Evolutionary conservation across 2,113 vertebrate genomes (phyloP), one percentile per base, ranked within the genome.

Genomic region (Nyctibius bracteatus): DNA sequence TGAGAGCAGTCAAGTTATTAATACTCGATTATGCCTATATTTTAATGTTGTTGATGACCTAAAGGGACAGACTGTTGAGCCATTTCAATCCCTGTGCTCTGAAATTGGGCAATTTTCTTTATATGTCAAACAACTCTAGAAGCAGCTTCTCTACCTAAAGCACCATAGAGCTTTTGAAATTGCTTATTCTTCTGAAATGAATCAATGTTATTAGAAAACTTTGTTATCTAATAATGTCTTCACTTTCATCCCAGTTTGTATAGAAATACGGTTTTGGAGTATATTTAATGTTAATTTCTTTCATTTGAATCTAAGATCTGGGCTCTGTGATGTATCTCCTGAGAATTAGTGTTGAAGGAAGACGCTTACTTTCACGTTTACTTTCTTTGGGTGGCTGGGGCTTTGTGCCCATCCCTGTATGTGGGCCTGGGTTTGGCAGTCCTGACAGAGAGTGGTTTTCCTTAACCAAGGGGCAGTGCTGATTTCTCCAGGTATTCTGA

Each of bases 351-450:
- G 12, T 47, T 75, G 57, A 47, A 75, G 30, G 51, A 92, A 37
- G 63, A 9, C 0, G 1, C 11, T 86, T 74, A 8, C 9, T 81
- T 80, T 27, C 2, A 4, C 0, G 0, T 80, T 84, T 39, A 18
- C 25, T 44, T 81, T 39, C 25, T 44, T 52, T 31, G 46, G 8
- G 31, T 84, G 39, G 4, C 12, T 68, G 70, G 54, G 70, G 54
- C 59, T 80, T 27, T 85, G 21, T 58, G 43, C 22, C 22, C 13
- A 22, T 24, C n/a, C 11, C 10, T 39, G 4, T 33, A 3, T 10
- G 11, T 15, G 12, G 59, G 33, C 37, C 39, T 35, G 16, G 37
- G 20, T 74, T 47, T 62, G 39, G 55, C 65, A 51, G 21, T 63
- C 44, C 33, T 66, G 52, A 13, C 17, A 57, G 37, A 62, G 39